These are phyloP conservation scores for Miniopterus natalensis DNA, from an alignment of 2,113 vertebrate species.

Conservation along the genomic window DNA sequence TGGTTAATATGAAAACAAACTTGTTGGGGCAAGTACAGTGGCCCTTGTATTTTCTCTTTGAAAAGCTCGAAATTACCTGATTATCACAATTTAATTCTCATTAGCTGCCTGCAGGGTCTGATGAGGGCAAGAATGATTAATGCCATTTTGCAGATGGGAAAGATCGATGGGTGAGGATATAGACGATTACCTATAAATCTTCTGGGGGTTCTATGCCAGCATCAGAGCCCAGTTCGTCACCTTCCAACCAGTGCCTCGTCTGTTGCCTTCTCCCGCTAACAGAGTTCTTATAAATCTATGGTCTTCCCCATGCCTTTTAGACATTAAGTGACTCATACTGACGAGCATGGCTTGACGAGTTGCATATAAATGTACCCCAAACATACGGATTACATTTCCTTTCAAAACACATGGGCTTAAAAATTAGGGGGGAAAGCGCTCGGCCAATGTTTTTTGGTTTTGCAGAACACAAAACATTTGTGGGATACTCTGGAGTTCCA, in stretches of 20 bases:
- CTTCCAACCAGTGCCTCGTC: not conserved
- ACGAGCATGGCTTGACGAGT: conserved; percentile 67
- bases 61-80: not conserved
- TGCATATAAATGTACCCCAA: conserved; percentile 80
- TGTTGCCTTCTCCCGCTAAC: not conserved
- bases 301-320: conserved; percentile 27
- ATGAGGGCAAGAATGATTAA: not conserved
- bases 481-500: conserved; percentile 75
- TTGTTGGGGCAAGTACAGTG: too few relatives aligned
- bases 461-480: conserved; percentile 84
- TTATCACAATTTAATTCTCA: not conserved
- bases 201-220: not conserved
- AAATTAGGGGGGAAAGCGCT: conserved; percentile 77
- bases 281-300: not conserved
- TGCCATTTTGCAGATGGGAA: not conserved
- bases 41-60: conserved; percentile 14
- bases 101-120: not conserved
- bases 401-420: conserved; percentile 83
- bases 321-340: conserved; percentile 57
- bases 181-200: conserved; percentile 27
- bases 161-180: not conserved
- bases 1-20: not conserved
- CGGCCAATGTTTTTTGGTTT: conserved; percentile 82
- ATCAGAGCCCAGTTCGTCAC: not conserved
- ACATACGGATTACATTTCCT: conserved; percentile 84